These are phyloP conservation scores for Poeciliopsis retropinna DNA, from an alignment of 2,113 vertebrate genomes.

Conservation along the genomic window DNA sequence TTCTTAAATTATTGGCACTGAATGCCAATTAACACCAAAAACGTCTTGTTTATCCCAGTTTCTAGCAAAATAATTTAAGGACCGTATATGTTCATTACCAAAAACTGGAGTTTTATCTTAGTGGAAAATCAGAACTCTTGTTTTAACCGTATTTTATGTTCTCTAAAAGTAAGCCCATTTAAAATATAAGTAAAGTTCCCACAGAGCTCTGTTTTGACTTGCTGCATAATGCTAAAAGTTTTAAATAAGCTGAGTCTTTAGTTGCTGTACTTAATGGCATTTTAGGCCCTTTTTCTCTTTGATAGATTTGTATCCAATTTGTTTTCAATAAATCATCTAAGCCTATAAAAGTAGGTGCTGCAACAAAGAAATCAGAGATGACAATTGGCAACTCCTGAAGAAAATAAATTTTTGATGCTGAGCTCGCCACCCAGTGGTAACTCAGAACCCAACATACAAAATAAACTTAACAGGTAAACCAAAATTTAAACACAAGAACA, in stretches of 20 bases:
- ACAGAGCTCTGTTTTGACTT: constrained; percentile 9
- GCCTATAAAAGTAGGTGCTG: neutral
- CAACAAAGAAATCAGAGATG: neutral
- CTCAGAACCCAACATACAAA: neutral
- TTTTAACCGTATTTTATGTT: neutral
- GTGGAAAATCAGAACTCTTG: neutral
- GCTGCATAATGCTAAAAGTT: constrained; percentile 32
- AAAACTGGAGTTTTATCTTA: neutral
- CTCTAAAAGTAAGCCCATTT: neutral
- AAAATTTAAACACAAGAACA: neutral
- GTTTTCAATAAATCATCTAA: neutral
- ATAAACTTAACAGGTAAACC: neutral
- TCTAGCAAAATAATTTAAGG: no score
- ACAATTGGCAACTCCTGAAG: neutral
- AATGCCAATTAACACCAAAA: no score
- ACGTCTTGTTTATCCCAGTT: no score
- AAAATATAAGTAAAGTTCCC: no score
- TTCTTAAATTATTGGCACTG: no score
- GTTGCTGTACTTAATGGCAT: neutral
- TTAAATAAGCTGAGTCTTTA: constrained; percentile 5
- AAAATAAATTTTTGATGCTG: neutral
- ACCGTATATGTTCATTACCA: no score
- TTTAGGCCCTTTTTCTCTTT: neutral
- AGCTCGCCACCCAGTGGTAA: constrained; percentile 19
- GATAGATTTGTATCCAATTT: neutral